Conservation (phyloP, 1,140 invertebrate species). For the Drosophila sulfurigaster region DNA sequence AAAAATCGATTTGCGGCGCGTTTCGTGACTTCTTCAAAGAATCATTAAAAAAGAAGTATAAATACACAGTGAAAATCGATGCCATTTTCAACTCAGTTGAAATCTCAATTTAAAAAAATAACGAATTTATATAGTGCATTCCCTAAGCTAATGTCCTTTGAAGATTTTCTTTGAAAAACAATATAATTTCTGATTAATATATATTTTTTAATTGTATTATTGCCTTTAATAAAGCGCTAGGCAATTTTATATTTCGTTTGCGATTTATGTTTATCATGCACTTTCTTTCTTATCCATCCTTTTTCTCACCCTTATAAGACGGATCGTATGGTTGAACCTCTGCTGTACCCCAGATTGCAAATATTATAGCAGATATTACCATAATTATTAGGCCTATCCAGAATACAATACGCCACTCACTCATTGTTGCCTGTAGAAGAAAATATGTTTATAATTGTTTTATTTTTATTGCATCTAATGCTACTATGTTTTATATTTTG, state of each 20-base stretch:
- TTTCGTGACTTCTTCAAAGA: constrained; percentile 22
- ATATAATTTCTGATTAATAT: no score
- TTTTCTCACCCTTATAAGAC: constrained; percentile 13
- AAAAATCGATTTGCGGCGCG: constrained; percentile 61
- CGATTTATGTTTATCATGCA: not conserved
- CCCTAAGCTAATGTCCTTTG: no score
- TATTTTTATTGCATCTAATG: no score
- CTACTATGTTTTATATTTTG: no score
- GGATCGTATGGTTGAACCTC: constrained; percentile 51
- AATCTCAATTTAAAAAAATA: not conserved
- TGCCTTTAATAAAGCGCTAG: no score
- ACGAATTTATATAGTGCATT: no score
- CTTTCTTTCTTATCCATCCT: not conserved
- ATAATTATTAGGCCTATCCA: constrained; percentile 24
- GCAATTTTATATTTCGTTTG: no score
- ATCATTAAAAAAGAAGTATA: constrained; percentile 5
- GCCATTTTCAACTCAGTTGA: not conserved
- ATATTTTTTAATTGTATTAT: no score
- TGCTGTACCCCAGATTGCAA: constrained; percentile 31
- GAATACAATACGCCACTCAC: constrained; percentile 47
- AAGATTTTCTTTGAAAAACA: no score
- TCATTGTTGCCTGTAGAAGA: constrained; percentile 5
- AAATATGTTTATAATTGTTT: not conserved
- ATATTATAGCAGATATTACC: constrained; percentile 12
- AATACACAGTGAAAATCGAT: not conserved